phyloP scores from a whole-genome alignment of 2,888 invertebrate genomes.

The Sphaeridia pumilis region DNA sequence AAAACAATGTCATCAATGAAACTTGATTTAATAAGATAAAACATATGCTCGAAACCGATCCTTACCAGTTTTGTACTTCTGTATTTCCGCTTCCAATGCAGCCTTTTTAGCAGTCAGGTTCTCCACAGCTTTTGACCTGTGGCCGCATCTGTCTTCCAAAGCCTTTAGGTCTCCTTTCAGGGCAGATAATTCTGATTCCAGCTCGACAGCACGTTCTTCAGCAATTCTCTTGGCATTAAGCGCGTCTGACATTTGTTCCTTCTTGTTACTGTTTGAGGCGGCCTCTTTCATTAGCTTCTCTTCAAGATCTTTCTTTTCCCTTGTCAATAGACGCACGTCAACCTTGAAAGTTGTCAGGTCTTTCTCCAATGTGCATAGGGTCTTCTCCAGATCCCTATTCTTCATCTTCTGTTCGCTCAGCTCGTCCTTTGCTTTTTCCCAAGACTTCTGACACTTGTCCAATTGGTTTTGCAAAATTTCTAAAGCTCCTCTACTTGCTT shows the following conservation, averaged over 20 bases:
- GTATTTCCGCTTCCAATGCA: no score
- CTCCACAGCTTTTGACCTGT: no score
- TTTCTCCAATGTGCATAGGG: slow-evolving; percentile 9
- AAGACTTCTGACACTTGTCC: slow-evolving; percentile 12
- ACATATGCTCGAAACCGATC: no score
- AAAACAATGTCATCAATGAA: no score
- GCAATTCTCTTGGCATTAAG: neutral
- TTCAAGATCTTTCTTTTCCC: slow-evolving; percentile 17
- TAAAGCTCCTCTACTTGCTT: slow-evolving; percentile 15
- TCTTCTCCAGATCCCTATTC: slow-evolving; percentile 14
- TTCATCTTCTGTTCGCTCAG: slow-evolving; percentile 12
- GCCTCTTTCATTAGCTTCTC: slow-evolving; percentile 10
- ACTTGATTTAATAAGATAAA: no score
- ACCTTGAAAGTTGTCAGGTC: slow-evolving; percentile 19
- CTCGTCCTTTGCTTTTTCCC: slow-evolving; percentile 16
- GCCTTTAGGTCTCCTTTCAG: no score
- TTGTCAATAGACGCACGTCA: slow-evolving; percentile 17
- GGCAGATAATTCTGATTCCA: no score
- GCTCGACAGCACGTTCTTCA: slow-evolving; percentile 2
- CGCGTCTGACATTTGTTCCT: slow-evolving; percentile 1
- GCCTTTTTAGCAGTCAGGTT: no score
- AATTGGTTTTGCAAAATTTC: slow-evolving; percentile 20
- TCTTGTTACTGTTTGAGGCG: neutral
- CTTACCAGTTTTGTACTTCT: no score
- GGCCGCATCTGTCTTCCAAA: no score